Percentiles rank a stretch among this genome's conserved stretches.
phyloP scores from a whole-genome alignment of 2,797 vertebrate species.

The Pangasius macronema region DNA sequence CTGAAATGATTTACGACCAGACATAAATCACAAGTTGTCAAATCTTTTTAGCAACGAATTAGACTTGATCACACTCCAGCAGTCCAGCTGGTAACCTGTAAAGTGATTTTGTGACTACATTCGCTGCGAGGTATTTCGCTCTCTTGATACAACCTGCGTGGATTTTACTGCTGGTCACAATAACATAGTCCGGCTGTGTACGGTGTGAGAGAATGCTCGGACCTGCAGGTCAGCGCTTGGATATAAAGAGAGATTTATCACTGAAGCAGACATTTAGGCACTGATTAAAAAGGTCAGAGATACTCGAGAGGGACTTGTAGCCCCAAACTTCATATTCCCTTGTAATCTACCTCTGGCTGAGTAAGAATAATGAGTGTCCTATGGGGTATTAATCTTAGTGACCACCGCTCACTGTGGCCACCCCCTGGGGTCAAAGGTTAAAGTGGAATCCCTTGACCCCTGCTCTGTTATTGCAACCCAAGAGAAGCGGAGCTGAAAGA shows the following conservation, averaged over 20 bases:
- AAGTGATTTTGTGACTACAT: background rate
- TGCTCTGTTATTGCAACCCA: conserved; percentile 77
- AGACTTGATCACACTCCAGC: conserved; percentile 1
- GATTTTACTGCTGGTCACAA: background rate
- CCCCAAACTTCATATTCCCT: conserved; percentile 59
- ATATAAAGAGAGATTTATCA: conserved; percentile 28
- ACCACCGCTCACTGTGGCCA: conserved; percentile 71
- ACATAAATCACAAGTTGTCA: conserved; percentile 36
- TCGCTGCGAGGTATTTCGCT: background rate
- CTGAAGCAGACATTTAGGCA: conserved; percentile 28
- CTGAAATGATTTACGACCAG: conserved; percentile 30
- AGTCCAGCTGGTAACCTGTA: conserved; percentile 10
- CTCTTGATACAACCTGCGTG: background rate
- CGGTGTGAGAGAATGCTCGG: conserved; percentile 11
- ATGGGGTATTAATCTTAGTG: conserved; percentile 80
- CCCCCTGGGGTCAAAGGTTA: conserved; percentile 75
- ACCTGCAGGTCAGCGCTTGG: conserved; percentile 4
- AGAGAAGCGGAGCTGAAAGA: conserved; percentile 63
- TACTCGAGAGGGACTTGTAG: conserved; percentile 21
- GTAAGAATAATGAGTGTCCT: conserved; percentile 74
- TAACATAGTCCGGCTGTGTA: background rate
- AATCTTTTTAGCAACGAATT: conserved; percentile 34
- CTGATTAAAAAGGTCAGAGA: conserved; percentile 45
- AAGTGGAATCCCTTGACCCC: conserved; percentile 80
- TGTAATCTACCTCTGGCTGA: conserved; percentile 65